These are phyloP conservation scores for Cephus rjabovi DNA, from an alignment of 2,888 invertebrate species.

Conservation along the genomic window DNA sequence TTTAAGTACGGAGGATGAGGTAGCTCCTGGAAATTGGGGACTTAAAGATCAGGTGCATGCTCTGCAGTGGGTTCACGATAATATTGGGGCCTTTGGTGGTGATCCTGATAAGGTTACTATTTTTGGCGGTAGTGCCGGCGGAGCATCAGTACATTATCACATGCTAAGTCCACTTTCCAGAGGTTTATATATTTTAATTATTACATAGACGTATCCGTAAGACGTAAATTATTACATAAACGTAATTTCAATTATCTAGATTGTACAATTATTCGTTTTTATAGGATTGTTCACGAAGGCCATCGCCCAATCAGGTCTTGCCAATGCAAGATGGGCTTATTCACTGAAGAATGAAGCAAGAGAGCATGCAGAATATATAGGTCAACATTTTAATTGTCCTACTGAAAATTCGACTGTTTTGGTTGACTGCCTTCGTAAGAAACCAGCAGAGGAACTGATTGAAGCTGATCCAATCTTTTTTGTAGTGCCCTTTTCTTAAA, in stretches of 20 bases:
- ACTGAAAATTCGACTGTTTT: conserved; percentile 11
- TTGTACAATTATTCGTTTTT: conserved; percentile 3
- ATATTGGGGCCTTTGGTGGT: conserved; percentile 16
- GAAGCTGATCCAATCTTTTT: conserved; percentile 15
- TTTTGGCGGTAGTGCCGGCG: conserved; percentile 17
- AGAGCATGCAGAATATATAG: conserved; percentile 14
- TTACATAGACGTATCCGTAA: no score
- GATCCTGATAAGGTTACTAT: conserved; percentile 17
- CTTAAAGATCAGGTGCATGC: conserved; percentile 18
- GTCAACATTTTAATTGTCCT: conserved; percentile 10
- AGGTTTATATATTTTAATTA: conserved; percentile 4
- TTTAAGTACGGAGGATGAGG: conserved; percentile 19
- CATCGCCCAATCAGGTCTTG: conserved; percentile 24
- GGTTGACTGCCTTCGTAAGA: conserved; percentile 17
- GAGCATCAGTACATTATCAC: conserved; percentile 20
- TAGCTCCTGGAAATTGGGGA: conserved; percentile 18
- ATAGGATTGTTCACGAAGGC: conserved; percentile 25
- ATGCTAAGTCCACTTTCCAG: conserved; percentile 13
- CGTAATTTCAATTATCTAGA: background rate
- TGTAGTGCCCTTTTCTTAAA: background rate
- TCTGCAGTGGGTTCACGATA: conserved; percentile 16
- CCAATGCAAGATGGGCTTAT: conserved; percentile 20
- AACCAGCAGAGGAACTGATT: conserved; percentile 12
- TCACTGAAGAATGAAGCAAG: conserved; percentile 14
- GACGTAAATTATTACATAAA: background rate